A percentile compares a stretch with the other conserved stretches of the same genome.
Conservation (phyloP, 2,797 vertebrate species). For the Streptopelia turtur region DNA sequence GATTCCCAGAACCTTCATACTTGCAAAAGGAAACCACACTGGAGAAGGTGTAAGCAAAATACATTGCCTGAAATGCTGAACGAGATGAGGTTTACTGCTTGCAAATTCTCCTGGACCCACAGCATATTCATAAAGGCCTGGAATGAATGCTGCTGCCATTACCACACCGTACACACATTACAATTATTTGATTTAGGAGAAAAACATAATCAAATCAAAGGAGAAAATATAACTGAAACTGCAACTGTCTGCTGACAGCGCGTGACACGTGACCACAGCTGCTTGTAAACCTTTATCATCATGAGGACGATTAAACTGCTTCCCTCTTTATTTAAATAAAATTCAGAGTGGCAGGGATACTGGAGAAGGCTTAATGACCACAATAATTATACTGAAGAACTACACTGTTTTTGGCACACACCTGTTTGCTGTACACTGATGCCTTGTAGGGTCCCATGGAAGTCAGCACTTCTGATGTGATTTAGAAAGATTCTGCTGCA, state of each 20-base stretch:
- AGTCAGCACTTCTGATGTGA: neutral
- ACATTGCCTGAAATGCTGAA: conserved; percentile 19
- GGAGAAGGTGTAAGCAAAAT: neutral
- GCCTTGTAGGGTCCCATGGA: neutral
- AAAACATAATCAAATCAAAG: conserved; percentile 63
- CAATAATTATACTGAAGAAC: neutral
- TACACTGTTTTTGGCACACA: neutral
- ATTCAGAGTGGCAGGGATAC: neutral
- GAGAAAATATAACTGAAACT: conserved; percentile 59
- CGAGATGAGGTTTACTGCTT: neutral
- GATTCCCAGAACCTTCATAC: neutral
- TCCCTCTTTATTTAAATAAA: conserved; percentile 23
- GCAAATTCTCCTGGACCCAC: conserved; percentile 6
- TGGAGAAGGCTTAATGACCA: neutral
- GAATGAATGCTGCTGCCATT: conserved; percentile 21
- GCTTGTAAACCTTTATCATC: conserved; percentile 36
- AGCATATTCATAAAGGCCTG: neutral
- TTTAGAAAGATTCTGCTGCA: neutral
- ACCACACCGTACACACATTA: conserved; percentile 11
- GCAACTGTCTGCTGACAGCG: conserved; percentile 49
- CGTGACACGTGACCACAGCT: neutral
- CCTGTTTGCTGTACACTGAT: neutral
- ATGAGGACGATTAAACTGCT: neutral
- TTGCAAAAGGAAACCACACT: neutral
- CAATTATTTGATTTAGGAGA: conserved; percentile 65